Conservation (phyloP, 2,888 invertebrate genomes). For the Pseudococcus longispinus region DNA sequence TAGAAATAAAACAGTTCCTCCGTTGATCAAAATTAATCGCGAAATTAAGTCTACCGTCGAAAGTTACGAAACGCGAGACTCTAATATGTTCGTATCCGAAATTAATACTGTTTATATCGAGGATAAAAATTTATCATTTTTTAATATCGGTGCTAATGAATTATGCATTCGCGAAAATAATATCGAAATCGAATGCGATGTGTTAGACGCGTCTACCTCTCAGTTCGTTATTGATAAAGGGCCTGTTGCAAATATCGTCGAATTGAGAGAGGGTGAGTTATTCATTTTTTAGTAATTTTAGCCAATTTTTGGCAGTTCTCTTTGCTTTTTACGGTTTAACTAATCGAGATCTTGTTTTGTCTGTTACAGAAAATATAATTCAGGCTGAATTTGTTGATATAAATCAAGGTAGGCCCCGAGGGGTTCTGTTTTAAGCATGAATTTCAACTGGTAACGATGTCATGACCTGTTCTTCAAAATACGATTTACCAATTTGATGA, state of each 20-base stretch:
- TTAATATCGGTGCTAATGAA: constrained; percentile 47
- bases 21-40: constrained; percentile 32
- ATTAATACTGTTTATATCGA: constrained; percentile 48
- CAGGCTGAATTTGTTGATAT: constrained; percentile 38
- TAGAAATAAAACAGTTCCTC: constrained; percentile 39
- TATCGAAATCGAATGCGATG: constrained; percentile 54
- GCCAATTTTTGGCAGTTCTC: not conserved
- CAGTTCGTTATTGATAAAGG: constrained; percentile 23
- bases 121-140: constrained; percentile 51
- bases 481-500: not conserved
- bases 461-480: not conserved
- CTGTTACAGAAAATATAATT: constrained; percentile 46
- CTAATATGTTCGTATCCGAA: constrained; percentile 24
- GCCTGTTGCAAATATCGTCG: constrained; percentile 24
- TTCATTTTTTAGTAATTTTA: not conserved
- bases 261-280: constrained; percentile 44
- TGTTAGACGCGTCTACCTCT: constrained; percentile 43
- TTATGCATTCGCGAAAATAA: constrained; percentile 53
- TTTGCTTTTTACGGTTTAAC: not conserved
- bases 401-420: constrained; percentile 52
- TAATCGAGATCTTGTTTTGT: not conserved
- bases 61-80: not conserved
- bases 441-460: not conserved
- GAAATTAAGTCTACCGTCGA: constrained; percentile 32
- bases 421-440: constrained; percentile 5